Evolutionary conservation across 2,113 vertebrate species (phyloP).

Genomic region (Brachypodius melanocephalos): DNA sequence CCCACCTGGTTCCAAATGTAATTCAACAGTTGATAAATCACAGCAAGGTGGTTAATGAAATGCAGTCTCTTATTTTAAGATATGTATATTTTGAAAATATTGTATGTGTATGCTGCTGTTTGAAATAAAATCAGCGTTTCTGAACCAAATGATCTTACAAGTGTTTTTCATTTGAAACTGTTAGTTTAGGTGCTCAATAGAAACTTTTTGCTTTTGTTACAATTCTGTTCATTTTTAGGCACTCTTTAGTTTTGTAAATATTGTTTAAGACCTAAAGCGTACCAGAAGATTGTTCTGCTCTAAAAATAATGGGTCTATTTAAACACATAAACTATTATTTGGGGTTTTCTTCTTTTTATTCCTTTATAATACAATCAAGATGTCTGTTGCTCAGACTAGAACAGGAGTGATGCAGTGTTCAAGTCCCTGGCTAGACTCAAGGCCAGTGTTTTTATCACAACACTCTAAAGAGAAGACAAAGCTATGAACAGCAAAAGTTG

Average conservation of each 20-base stretch:
- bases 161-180: background rate
- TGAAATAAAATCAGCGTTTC: constrained; percentile 25
- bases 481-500: background rate
- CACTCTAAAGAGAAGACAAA: background rate
- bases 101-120: background rate
- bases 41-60: background rate
- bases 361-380: background rate
- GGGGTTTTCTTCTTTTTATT: background rate
- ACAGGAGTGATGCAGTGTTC: background rate
- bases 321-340: background rate
- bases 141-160: rapidly evolving
- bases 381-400: background rate
- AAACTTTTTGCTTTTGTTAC: background rate
- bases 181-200: background rate
- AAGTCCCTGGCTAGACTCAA: background rate
- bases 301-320: background rate
- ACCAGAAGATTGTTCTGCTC: background rate
- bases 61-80: background rate
- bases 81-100: constrained; percentile 3
- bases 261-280: background rate
- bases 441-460: background rate
- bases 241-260: background rate
- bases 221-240: background rate
- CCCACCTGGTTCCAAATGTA: background rate
- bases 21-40: background rate